Conservation (phyloP, 1,140 invertebrate species). For the Acyrthosiphon pisum region DNA sequence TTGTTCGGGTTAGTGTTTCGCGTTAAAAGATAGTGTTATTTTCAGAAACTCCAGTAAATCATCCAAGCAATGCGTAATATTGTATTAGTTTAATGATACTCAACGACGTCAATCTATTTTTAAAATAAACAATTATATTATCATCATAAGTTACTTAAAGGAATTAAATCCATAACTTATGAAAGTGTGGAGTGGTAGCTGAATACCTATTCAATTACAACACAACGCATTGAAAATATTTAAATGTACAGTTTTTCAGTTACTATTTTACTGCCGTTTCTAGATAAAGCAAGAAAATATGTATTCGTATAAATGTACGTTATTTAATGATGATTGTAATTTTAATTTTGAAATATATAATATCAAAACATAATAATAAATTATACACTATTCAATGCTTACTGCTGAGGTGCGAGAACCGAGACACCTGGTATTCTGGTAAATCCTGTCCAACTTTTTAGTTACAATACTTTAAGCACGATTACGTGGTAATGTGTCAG, state of each 20-base stretch:
- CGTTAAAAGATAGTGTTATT: constrained; percentile 15
- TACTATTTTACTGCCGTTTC: neutral
- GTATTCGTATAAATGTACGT: too few relatives aligned
- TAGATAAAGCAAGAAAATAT: neutral
- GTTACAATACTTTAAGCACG: too few relatives aligned
- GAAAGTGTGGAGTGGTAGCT: neutral
- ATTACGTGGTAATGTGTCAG: too few relatives aligned
- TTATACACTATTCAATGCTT: too few relatives aligned
- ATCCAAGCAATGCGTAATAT: constrained; percentile 7
- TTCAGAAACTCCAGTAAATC: neutral
- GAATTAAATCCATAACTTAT: neutral
- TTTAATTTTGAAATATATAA: neutral
- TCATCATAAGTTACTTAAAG: neutral
- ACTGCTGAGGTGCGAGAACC: too few relatives aligned
- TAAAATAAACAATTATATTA: neutral
- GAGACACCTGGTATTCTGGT: too few relatives aligned
- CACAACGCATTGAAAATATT: neutral
- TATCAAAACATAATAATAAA: too few relatives aligned
- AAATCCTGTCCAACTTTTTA: too few relatives aligned
- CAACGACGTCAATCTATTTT: neutral
- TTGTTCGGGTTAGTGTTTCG: neutral
- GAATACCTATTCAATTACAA: neutral
- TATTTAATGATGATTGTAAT: neutral
- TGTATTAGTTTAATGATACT: neutral
- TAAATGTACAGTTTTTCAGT: neutral